Evolutionary conservation across 1,140 invertebrate species (phyloP).

Genomic region (Lysiphlebus fabarum): DNA sequence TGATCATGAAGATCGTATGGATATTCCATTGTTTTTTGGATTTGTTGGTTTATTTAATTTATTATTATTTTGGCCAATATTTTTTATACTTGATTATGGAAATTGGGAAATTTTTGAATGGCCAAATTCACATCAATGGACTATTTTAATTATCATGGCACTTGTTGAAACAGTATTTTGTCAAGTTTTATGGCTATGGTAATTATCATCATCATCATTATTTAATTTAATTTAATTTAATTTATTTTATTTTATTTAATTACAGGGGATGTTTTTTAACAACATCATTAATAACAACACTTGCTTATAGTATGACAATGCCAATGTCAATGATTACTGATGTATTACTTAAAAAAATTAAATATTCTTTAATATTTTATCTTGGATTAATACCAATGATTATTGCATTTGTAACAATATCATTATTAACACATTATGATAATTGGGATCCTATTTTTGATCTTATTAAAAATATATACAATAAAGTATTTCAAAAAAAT

Average conservation of each 20-base stretch:
- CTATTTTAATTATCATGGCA: conserved; percentile 77
- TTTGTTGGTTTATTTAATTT: conserved; percentile 86
- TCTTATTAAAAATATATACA: conserved; percentile 61
- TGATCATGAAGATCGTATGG: conserved; percentile 82
- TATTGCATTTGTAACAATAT: conserved; percentile 72
- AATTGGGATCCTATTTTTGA: conserved; percentile 79
- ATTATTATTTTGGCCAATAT: conserved; percentile 79
- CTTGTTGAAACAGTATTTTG: conserved; percentile 83
- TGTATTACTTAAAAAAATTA: conserved; percentile 70
- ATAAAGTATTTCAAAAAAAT: conserved; percentile 56
- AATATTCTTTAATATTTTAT: conserved; percentile 75
- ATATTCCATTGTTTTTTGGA: conserved; percentile 88
- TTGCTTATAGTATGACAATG: conserved; percentile 79
- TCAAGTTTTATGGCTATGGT: conserved; percentile 87
- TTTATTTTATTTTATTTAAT: conserved; percentile 24
- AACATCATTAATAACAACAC: conserved; percentile 79
- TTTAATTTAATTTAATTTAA: conserved; percentile 19
- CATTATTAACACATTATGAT: conserved; percentile 75
- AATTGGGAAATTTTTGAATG: conserved; percentile 76
- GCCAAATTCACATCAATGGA: conserved; percentile 76
- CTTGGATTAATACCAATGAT: conserved; percentile 77
- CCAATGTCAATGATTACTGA: conserved; percentile 83
- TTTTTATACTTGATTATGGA: conserved; percentile 78
- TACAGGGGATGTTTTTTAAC: conserved; percentile 85
- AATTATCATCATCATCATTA: conserved; percentile 38